Base-by-base conservation (phyloP, 37 sponge, comb jelly and placozoan genomes). In the Ephydatia muelleri region DNA sequence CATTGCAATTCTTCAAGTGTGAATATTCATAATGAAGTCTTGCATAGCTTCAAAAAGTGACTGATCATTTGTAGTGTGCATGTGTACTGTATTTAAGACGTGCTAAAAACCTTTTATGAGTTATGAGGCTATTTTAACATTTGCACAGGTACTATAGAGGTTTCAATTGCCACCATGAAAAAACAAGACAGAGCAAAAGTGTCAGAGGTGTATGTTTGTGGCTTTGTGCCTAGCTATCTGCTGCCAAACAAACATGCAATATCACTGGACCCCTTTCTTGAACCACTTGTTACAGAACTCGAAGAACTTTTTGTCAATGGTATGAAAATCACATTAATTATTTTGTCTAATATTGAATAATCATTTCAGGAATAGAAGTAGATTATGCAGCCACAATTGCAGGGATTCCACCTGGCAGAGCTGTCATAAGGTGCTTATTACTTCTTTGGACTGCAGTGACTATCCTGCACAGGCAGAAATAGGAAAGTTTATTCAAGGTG, bases 351-450 rank as follows among this genome's bases (percentile, higher is more conserved):
- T 49, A 78, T 38, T 78, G 23, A 27, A n/a, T 25, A 43, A 38
- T 27, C n/a, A n/a, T 49, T 80, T 36, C n/a, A 80, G 68, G 81
- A 26, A 66, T 80, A 9, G 35, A 64, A 30, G 81, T 80, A 27
- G 67, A 80, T 13, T 80, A 80, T 80, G 67, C 19, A 26, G 31
- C 23, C 28, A 30, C 31, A 16, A 66, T 80, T 65, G 68, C 48
- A 49, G 81, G 81, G 29, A 65, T 80, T 65, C 65, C 67, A 65
- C 81, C 81, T 79, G 80, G 80, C 25, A n/a, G n/a, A 16, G 80
- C 66, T 31, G 12, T 26, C 29, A 37, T 79, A 43, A 5, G 80
- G 5, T 79, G 80, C 43, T 12, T 79, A n/a, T 48, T 79, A 26
- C 65, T 80, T 13, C 65, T 66, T 36, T 80, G 81, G 68, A 80